These are phyloP conservation scores for Nansenia antarctica DNA, from an alignment of 2,113 vertebrate species.

Conservation along the genomic window DNA sequence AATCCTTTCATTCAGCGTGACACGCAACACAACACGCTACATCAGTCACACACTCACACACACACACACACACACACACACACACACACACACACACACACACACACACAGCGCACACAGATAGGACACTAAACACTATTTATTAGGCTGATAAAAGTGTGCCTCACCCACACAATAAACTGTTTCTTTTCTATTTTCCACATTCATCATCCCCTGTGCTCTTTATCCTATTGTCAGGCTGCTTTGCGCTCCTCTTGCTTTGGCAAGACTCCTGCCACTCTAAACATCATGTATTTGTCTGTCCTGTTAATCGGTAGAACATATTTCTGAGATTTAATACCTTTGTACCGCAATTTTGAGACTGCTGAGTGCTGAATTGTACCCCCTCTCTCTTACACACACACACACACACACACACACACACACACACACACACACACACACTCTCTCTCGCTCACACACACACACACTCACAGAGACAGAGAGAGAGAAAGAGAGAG, in stretches of 20 bases:
- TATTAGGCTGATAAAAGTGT: conserved; percentile 70
- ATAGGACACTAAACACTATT: conserved; percentile 60
- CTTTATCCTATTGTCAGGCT: conserved; percentile 51
- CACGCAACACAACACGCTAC: conserved; percentile 70
- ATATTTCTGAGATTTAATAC: conserved; percentile 68
- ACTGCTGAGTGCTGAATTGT: conserved; percentile 41
- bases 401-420: conserved; percentile 8
- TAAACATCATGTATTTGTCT: conserved; percentile 59
- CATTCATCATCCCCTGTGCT: conserved; percentile 69
- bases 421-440: background rate
- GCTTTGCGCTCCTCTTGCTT: conserved; percentile 1
- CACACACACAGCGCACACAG: conserved; percentile 26
- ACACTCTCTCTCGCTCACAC: background rate
- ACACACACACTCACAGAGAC: background rate
- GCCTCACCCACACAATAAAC: conserved; percentile 65
- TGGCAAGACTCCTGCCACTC: background rate
- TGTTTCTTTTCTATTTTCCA: conserved; percentile 71
- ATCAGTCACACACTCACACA: conserved; percentile 68
- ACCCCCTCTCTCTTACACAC: no score
- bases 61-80: conserved; percentile 19
- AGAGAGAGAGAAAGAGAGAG: background rate
- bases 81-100: conserved; percentile 7
- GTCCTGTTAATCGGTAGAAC: conserved; percentile 65
- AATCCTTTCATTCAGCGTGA: conserved; percentile 76
- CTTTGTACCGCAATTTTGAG: conserved; percentile 60